Conservation (phyloP, 2,797 vertebrate genomes). For the Mormyrus hasselquistii region DNA sequence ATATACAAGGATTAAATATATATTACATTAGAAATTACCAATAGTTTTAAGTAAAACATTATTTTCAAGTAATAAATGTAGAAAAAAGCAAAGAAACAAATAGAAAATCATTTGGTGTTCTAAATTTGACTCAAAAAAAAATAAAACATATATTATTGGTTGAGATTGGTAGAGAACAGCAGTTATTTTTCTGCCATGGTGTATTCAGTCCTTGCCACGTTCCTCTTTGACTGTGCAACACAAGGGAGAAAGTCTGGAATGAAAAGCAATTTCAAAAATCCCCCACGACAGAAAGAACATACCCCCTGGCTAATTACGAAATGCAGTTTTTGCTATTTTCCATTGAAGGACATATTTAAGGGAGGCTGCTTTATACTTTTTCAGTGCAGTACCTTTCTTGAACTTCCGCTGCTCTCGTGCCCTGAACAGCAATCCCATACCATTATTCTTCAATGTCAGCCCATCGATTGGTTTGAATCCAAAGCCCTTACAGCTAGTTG, state of each 20-base stretch:
- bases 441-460: slow-evolving; percentile 72
- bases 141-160: not conserved
- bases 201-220: not conserved
- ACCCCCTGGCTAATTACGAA: slow-evolving; percentile 18
- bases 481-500: slow-evolving; percentile 66
- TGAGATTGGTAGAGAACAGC: not conserved
- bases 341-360: not conserved
- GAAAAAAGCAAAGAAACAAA: not conserved
- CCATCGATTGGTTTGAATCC: slow-evolving; percentile 69
- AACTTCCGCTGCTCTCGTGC: not conserved
- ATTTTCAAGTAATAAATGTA: not conserved
- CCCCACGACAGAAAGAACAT: not conserved
- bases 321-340: slow-evolving; percentile 9
- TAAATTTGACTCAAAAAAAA: not conserved
- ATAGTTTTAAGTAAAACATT: not conserved
- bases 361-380: not conserved
- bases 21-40: not conserved
- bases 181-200: not conserved
- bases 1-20: not conserved
- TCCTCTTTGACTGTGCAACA: not conserved
- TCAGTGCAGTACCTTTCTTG: not conserved
- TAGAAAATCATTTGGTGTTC: not conserved
- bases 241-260: not conserved
- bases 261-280: not conserved
- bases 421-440: slow-evolving; percentile 46